Percentiles rank a stretch among this genome's conserved stretches.
Conservation (phyloP, 2,888 invertebrate species). For the Hofmannophila pseudospretella region DNA sequence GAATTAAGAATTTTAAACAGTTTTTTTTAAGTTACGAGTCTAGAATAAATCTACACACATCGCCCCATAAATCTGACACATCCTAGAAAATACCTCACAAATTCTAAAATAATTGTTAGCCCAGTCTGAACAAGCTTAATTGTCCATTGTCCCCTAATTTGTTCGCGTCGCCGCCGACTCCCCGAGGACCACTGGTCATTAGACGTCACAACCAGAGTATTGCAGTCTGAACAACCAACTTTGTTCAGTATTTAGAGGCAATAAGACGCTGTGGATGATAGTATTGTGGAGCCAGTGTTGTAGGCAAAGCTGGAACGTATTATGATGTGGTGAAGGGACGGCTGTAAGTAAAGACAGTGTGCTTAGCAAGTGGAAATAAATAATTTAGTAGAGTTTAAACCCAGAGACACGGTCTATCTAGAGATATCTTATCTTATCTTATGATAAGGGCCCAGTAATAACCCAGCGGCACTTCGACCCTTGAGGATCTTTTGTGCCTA, state of each 20-base stretch:
- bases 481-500: too few species aligned
- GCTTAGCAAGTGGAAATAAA: not conserved
- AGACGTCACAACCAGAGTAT: conserved; percentile 5
- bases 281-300: not conserved
- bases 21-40: not conserved
- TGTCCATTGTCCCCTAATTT: conserved; percentile 46
- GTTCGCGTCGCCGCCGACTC: conserved; percentile 38
- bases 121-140: conserved; percentile 33
- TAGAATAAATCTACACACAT: not conserved
- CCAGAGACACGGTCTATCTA: too few species aligned
- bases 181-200: conserved; percentile 29
- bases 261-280: not conserved
- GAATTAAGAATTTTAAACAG: too few species aligned
- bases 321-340: not conserved
- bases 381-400: too few species aligned
- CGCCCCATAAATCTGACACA: conserved; percentile 3
- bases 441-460: too few species aligned
- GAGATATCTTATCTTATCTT: too few species aligned
- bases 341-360: not conserved
- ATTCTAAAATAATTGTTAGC: conserved; percentile 28
- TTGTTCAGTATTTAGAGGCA: not conserved
- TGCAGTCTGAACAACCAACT: not conserved
- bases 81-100: conserved; percentile 15
- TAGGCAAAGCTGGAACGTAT: not conserved
- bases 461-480: too few species aligned